phyloP scores from a whole-genome alignment of 2,888 invertebrate genomes.

The Latheticus oryzae region DNA sequence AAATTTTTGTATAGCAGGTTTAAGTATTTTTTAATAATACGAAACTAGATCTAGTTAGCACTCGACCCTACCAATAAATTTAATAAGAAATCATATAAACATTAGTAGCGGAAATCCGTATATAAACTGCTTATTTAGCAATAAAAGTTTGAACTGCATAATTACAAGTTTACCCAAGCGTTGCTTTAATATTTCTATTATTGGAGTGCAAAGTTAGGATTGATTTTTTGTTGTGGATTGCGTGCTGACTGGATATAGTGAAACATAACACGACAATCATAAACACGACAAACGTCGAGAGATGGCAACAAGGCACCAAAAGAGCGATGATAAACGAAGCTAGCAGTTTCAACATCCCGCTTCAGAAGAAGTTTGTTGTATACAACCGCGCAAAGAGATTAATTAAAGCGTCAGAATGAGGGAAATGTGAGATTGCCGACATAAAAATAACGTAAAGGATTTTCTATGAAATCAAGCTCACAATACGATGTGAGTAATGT shows the following conservation, averaged over 20 bases:
- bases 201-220: constrained; percentile 33
- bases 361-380: neutral
- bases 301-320: constrained; percentile 32
- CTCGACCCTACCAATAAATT: too few relatives aligned
- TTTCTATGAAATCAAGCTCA: constrained; percentile 30
- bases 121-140: constrained; percentile 17
- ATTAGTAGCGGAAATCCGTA: constrained; percentile 25
- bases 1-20: too few relatives aligned
- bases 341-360: constrained; percentile 5
- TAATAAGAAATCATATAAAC: too few relatives aligned
- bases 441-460: constrained; percentile 23
- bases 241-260: constrained; percentile 37
- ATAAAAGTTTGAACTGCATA: constrained; percentile 28
- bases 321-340: constrained; percentile 18
- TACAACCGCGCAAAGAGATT: constrained; percentile 18
- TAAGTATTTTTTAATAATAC: too few relatives aligned
- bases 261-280: constrained; percentile 36
- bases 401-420: constrained; percentile 16
- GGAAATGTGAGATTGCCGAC: constrained; percentile 18
- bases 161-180: constrained; percentile 22
- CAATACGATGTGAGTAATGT: constrained; percentile 24
- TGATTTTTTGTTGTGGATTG: constrained; percentile 37
- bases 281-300: constrained; percentile 39
- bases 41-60: too few relatives aligned
- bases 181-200: constrained; percentile 29